phyloP scores from a whole-genome alignment of 1,140 invertebrate species.

The Lasaia peninsularis region DNA sequence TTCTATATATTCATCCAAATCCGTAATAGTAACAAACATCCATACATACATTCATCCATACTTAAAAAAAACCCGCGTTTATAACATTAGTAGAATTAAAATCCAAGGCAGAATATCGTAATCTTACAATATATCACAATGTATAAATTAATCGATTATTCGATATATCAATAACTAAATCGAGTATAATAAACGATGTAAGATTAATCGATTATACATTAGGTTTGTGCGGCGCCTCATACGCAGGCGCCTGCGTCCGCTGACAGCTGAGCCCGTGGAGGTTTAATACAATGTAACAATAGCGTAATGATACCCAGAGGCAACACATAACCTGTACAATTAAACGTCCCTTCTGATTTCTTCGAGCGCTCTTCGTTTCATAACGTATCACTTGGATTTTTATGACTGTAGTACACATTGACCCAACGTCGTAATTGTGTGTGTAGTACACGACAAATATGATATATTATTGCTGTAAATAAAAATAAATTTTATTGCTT shows the following conservation, averaged over 20 bases:
- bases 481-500: too few species aligned
- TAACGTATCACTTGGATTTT: not conserved
- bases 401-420: too few species aligned
- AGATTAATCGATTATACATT: slow-evolving; percentile 2
- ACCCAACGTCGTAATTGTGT: too few species aligned
- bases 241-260: not conserved
- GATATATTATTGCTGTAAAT: too few species aligned
- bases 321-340: not conserved
- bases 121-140: too few species aligned
- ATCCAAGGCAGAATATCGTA: too few species aligned
- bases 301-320: not conserved
- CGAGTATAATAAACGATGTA: not conserved
- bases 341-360: not conserved
- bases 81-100: too few species aligned
- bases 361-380: not conserved
- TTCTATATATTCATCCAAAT: too few species aligned
- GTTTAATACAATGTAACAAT: not conserved
- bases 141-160: not conserved
- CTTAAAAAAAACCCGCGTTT: too few species aligned
- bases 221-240: not conserved
- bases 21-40: too few species aligned
- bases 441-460: too few species aligned
- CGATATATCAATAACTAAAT: slow-evolving; percentile 11
- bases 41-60: too few species aligned
- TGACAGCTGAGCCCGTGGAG: not conserved